These are phyloP conservation scores for Scyliorhinus canicula DNA, from an alignment of 2,797 vertebrate species.

Conservation along the genomic window DNA sequence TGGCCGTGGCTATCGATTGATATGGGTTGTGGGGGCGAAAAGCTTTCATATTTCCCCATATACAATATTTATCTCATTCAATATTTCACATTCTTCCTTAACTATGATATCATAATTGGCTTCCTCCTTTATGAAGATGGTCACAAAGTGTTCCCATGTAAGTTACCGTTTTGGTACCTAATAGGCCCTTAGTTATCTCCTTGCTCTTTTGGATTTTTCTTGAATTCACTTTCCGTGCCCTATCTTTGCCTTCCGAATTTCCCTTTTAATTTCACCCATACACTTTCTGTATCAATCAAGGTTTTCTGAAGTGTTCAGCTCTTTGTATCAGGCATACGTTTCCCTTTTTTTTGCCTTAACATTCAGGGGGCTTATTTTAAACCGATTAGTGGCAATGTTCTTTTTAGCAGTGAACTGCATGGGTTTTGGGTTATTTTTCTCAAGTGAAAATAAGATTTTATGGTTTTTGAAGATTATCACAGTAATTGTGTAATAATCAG, in stretches of 20 bases:
- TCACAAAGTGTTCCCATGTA: background rate
- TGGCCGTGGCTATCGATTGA: background rate
- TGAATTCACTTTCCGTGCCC: no score
- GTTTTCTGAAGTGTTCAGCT: background rate
- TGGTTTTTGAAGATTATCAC: background rate
- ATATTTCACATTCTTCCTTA: background rate
- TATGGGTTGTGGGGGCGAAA: background rate
- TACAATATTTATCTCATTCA: background rate
- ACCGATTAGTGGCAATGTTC: background rate
- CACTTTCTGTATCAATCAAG: background rate
- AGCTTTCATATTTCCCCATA: background rate
- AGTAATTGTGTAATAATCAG: background rate
- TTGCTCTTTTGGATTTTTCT: background rate
- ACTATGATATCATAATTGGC: background rate
- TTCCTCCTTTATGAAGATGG: background rate
- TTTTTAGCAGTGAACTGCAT: background rate
- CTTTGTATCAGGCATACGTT: background rate
- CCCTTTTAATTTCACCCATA: background rate
- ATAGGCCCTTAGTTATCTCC: background rate
- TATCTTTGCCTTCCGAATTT: no score
- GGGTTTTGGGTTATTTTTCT: background rate
- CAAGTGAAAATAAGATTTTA: background rate
- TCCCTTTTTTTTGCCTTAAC: background rate
- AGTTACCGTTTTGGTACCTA: background rate
- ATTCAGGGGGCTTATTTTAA: background rate